Evolutionary conservation across 1,140 invertebrate genomes (phyloP), one percentile per base, ranked within the genome.

Genomic region (Sitophilus oryzae): DNA sequence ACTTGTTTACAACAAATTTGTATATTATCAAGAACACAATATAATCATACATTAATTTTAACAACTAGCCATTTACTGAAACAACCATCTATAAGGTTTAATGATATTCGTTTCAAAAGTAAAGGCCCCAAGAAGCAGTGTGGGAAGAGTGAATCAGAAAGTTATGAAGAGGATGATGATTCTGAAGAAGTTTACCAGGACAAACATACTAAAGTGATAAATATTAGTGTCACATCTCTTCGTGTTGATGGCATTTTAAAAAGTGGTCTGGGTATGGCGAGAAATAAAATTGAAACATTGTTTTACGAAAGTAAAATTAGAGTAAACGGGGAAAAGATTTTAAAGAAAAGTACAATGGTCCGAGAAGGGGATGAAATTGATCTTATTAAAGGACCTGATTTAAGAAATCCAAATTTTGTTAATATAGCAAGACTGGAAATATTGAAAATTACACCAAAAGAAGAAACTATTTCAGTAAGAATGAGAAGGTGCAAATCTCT

Each of bases 221-320:
- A 76, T 63, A 69, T 77, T 22, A 79, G 67, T 54, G 73, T 85
- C 14, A 74, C 75, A 51, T 84, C 83, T 2, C 60, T 83, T 52
- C 73, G 86, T 52, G 71, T 82, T 2, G 86, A 89, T 74, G 63
- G 70, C 0, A 59, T 88, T 38, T 61, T 85, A 1, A 88, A 87
- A 72, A 73, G 74, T 44, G 81, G 77, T 10, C 67, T 87, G n/a
- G 76, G 77, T 36, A 74, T 85, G 46, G 76, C 83, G 20, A 79
- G 85, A 67, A 84, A 80, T 56, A 84, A 83, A 79, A 69, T 83
- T 34, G 83, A 86, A 66, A 71, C 74, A 46, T 61, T 76, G 20
- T 84, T 86, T 64, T 86, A 83, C 68, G 80, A 82, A 56, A 82
- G 78, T 61, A 81, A 79, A 71, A 76, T 86, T 44, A 75, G 82